Percentiles rank a stretch among this genome's conserved stretches.
Conservation (phyloP, 2,113 vertebrate genomes). For the Hyperoodon ampullatus region DNA sequence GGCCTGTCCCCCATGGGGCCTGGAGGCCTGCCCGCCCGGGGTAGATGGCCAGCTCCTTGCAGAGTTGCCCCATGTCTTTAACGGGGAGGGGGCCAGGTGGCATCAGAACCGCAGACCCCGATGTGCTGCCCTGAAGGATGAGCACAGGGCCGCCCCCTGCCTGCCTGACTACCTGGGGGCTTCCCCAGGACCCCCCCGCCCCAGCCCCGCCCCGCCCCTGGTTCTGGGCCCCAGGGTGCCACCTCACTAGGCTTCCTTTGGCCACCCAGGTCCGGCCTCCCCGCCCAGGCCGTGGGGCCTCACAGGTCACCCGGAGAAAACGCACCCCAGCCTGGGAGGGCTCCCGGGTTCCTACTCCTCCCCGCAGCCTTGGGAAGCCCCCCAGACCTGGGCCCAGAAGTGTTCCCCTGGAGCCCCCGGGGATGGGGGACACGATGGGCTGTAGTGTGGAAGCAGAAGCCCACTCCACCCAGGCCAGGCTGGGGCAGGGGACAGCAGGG, state of each 20-base stretch:
- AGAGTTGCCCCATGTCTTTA: neutral
- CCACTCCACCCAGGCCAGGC: neutral
- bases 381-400: neutral
- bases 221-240: neutral
- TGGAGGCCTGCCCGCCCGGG: neutral
- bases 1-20: neutral
- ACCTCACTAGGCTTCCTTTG: neutral
- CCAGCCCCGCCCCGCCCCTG: neutral
- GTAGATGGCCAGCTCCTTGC: neutral
- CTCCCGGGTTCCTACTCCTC: neutral
- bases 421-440: neutral
- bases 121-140: neutral
- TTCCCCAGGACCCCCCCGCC: neutral
- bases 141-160: neutral
- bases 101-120: no score
- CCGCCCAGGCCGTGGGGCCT: neutral
- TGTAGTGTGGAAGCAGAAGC: fast-evolving
- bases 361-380: neutral
- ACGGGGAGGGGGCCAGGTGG: neutral
- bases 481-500: fast-evolving
- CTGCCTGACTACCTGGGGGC: neutral
- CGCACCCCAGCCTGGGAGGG: fast-evolving
- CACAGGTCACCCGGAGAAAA: neutral
- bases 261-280: neutral
- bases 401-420: neutral